Percentiles rank a stretch among this genome's conserved stretches.
phyloP scores from a whole-genome alignment of 2,797 vertebrate genomes.

The Trichosurus vulpecula region DNA sequence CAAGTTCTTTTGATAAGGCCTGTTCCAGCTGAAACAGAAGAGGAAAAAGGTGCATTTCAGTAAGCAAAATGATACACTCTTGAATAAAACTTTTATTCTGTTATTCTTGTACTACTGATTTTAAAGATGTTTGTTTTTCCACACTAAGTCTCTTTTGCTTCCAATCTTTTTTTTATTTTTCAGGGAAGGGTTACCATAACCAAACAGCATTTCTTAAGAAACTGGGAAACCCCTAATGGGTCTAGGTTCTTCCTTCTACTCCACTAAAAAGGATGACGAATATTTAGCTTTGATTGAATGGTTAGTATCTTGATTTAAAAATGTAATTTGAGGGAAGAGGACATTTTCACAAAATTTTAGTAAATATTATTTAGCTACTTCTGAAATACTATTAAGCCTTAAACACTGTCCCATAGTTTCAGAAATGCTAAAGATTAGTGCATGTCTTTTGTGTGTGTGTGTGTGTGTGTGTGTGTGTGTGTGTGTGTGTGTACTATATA shows the following conservation, averaged over 20 bases:
- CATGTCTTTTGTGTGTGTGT: too few species aligned
- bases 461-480: neutral
- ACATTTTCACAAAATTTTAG: neutral
- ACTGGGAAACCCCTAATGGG: neutral
- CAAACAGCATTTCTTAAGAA: neutral
- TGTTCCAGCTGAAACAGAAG: slow-evolving; percentile 89
- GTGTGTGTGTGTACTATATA: too few species aligned
- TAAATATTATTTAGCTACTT: neutral
- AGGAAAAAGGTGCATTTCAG: neutral
- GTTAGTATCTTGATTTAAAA: neutral
- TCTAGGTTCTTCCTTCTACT: neutral
- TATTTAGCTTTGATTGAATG: neutral
- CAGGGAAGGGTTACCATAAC: neutral
- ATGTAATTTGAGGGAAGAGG: neutral
- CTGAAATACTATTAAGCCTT: neutral
- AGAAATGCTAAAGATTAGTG: neutral
- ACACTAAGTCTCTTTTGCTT: neutral
- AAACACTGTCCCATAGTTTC: neutral
- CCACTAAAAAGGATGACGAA: neutral
- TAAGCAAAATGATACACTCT: neutral
- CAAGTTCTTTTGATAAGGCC: slow-evolving; percentile 92
- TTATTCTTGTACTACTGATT: neutral
- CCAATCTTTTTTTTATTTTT: neutral
- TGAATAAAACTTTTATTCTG: neutral
- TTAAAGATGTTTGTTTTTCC: neutral